These are phyloP conservation scores for Latrodectus hesperus DNA, from an alignment of 2,888 invertebrate species.

Conservation along the genomic window DNA sequence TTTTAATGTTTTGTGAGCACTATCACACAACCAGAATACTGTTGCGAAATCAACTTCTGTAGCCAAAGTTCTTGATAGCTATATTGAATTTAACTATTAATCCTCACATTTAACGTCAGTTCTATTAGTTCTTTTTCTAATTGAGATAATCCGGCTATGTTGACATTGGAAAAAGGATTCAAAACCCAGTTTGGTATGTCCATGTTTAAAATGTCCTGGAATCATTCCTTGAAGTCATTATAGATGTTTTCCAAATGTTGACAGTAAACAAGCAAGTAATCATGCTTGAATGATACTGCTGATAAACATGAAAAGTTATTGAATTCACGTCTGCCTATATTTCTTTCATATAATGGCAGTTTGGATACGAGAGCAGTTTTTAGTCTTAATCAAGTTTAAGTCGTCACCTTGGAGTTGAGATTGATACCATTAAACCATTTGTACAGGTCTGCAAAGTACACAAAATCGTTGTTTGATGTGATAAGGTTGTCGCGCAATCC, in stretches of 20 bases:
- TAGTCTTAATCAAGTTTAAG: constrained; percentile 4
- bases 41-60: constrained; percentile 3
- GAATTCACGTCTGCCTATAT: not conserved
- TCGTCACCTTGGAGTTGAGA: not conserved
- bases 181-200: constrained; percentile 14
- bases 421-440: not conserved
- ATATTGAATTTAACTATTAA: constrained; percentile 33
- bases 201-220: constrained; percentile 3
- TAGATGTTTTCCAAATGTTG: not conserved
- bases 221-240: not conserved
- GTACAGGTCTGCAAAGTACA: not conserved
- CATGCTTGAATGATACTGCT: not conserved
- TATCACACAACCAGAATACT: not conserved
- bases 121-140: constrained; percentile 21
- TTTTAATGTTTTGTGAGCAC: no score
- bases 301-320: not conserved
- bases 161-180: constrained; percentile 14
- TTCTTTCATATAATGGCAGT: not conserved
- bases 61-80: constrained; percentile 24
- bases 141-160: constrained; percentile 14
- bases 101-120: constrained; percentile 20
- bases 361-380: constrained; percentile 1
- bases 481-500: not conserved
- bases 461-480: not conserved
- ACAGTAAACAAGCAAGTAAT: constrained; percentile 10